A percentile compares a stretch with the other conserved stretches of the same genome.
Evolutionary conservation across 2,888 invertebrate species (phyloP).

Genomic region (Phania funesta): DNA sequence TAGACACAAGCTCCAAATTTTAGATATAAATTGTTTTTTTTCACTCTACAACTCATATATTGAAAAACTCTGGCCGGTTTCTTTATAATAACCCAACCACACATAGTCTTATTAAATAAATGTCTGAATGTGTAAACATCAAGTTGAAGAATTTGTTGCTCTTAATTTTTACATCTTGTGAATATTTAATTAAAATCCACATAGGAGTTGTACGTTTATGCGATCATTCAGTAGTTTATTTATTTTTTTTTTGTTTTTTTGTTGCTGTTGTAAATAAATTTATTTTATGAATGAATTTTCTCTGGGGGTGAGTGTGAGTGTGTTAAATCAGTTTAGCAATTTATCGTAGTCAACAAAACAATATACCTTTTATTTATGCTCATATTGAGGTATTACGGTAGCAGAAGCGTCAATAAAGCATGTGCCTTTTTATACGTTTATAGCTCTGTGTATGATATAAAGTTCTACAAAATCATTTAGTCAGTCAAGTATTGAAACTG

Average conservation of each 20-base stretch:
- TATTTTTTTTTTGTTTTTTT: neutral
- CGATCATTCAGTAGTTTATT: conserved; percentile 33
- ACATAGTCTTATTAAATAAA: conserved; percentile 44
- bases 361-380: conserved; percentile 10
- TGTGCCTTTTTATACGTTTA: neutral
- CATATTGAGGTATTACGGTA: conserved; percentile 12
- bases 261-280: neutral
- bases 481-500: conserved; percentile 59
- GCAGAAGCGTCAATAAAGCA: conserved; percentile 15
- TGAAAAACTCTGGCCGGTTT: neutral
- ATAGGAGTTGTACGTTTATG: conserved; percentile 39
- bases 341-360: conserved; percentile 15
- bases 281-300: conserved; percentile 47
- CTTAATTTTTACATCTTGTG: conserved; percentile 57
- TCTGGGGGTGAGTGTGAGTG: neutral
- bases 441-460: neutral
- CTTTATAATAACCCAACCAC: conserved; percentile 21
- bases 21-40: conserved; percentile 3
- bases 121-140: conserved; percentile 41
- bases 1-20: conserved; percentile 10
- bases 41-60: neutral
- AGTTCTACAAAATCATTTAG: too few relatives aligned
- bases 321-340: conserved; percentile 39
- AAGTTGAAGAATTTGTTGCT: conserved; percentile 27
- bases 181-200: conserved; percentile 61